Base-by-base conservation (phyloP, 1,140 invertebrate genomes). In the Diorhabda sublineata region DNA sequence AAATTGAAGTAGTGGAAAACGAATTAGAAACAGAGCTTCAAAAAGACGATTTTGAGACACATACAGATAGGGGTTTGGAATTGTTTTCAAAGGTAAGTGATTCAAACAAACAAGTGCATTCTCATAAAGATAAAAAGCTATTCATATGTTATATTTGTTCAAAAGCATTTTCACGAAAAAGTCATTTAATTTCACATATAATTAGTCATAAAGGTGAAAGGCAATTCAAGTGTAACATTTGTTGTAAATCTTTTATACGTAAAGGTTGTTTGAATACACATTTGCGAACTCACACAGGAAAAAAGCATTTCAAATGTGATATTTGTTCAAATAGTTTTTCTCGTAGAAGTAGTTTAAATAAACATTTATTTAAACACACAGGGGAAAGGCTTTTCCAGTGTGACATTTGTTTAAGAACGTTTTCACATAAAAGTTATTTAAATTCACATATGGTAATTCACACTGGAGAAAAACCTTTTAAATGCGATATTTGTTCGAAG, bases 81-180 rank as follows among this genome's bases (percentile, higher is more conserved):
- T 82, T 4, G 82, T 83, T 77, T 73, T 78, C 82, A 0, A 84
- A 83, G 62, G 82, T 83, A 68, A 84, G 83, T 0, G 84, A 85
- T 82, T 70, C 85, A 41, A 74, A 83, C 2, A 84, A 84, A 83
- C 84, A 86, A 75, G 83, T 84, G 72, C 69, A 83, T 44, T 82
- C 85, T 0, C 84, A 86, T 68, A 84, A 83, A n/a, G 84, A 84
- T 70, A 84, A 86, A 63, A 76, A 84, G 47, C 84, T 84, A 0
- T 86, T 81, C 65, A 78, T 81, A 0, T 86, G 84, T 65, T 77
- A 82, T 9, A 76, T 83, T n/a, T 86, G 84, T 69, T 75, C 82
- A 3, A 77, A 85, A n/a, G 67, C 81, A 6, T 86, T 85, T 67
- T 52, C 45, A 6, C 45, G 8, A 52, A 52, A 52, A 9, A 52